These are phyloP conservation scores for Brachionus koreanus DNA, from an alignment of 1,140 invertebrate genomes.

Conservation along the genomic window DNA sequence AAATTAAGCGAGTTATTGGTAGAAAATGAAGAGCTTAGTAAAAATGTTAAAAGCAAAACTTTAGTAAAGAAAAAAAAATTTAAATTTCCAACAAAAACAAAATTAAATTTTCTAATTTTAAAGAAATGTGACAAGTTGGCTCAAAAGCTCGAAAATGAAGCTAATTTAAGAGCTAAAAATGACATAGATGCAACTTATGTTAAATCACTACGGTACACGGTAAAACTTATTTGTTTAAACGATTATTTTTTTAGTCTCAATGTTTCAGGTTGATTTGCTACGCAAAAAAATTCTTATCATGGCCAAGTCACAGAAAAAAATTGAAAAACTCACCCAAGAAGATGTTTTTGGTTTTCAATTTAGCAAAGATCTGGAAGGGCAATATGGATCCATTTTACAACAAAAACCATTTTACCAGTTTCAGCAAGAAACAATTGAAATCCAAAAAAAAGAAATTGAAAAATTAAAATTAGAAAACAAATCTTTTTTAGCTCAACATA, in stretches of 20 bases:
- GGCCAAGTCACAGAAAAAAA: background rate
- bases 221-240: background rate
- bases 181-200: slow-evolving; percentile 2
- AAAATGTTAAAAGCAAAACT: background rate
- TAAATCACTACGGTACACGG: background rate
- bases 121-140: background rate
- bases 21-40: background rate
- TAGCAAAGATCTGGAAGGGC: background rate
- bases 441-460: slow-evolving; percentile 15
- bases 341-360: background rate
- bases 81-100: too few species aligned
- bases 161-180: slow-evolving; percentile 29
- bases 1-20: background rate
- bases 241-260: background rate
- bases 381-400: background rate
- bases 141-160: slow-evolving; percentile 12
- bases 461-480: background rate
- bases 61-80: background rate
- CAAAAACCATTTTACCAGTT: background rate
- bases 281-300: slow-evolving; percentile 15
- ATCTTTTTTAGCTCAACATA: background rate
- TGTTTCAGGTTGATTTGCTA: background rate
- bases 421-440: slow-evolving; percentile 26
- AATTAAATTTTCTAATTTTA: background rate
- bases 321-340: background rate